Conservation (phyloP, 2,888 invertebrate species). For the Eupithecia pulchellata region DNA sequence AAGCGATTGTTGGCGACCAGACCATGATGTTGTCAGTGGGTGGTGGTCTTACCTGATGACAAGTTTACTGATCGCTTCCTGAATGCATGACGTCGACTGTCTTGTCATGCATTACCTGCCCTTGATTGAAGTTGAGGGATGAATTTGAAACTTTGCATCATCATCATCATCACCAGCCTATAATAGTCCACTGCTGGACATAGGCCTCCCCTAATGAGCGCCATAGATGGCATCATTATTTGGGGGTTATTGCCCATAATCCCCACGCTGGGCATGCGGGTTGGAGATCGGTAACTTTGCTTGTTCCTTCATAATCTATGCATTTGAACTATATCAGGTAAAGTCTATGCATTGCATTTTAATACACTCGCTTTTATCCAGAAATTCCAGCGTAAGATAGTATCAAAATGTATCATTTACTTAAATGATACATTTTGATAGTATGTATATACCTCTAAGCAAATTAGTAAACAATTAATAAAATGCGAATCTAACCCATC, state of each 20-base stretch:
- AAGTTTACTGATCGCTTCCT: constrained; percentile 76
- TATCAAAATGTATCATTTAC: no score
- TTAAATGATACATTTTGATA: not conserved
- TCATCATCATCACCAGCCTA: no score
- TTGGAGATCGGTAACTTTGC: no score
- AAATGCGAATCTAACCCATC: not conserved
- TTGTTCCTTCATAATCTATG: not conserved
- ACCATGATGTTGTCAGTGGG: constrained; percentile 80
- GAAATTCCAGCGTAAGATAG: not conserved
- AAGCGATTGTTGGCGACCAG: constrained; percentile 72
- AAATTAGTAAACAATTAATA: not conserved
- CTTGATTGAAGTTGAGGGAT: not conserved
- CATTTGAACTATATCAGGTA: not conserved
- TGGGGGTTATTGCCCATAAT: no score
- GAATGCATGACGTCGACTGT: constrained; percentile 40
- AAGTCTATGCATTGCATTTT: not conserved
- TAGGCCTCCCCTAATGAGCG: no score
- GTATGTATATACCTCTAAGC: not conserved
- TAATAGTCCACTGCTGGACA: no score
- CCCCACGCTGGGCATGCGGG: no score
- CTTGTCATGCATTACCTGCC: constrained; percentile 17
- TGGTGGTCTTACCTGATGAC: constrained; percentile 75
- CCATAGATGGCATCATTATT: no score
- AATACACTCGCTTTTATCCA: not conserved
- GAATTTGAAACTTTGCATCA: no score